Percentiles rank a stretch among this genome's conserved stretches.
These are phyloP conservation scores for Andrena haemorrhoa DNA, from an alignment of 2,888 invertebrate species.

Conservation along the genomic window DNA sequence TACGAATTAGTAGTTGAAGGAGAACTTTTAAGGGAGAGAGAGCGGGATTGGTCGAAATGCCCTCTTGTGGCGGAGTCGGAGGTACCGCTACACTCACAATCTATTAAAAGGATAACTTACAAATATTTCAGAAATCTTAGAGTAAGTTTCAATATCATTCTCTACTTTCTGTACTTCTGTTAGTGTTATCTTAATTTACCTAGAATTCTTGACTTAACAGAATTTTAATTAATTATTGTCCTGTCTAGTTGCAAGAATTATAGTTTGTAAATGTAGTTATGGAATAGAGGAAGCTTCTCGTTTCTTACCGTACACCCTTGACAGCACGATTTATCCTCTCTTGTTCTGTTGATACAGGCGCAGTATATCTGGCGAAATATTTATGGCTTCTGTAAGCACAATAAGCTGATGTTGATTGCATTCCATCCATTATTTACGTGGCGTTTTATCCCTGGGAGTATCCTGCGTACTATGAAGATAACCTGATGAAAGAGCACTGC, in stretches of 20 bases:
- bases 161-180: neutral
- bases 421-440: constrained; percentile 26
- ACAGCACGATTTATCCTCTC: neutral
- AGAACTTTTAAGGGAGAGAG: too few relatives aligned
- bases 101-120: constrained; percentile 28
- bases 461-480: constrained; percentile 71
- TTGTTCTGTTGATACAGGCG: constrained; percentile 37
- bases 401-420: constrained; percentile 48
- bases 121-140: constrained; percentile 36
- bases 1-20: too few relatives aligned
- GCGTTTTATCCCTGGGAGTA: constrained; percentile 49
- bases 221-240: neutral
- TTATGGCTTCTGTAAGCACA: constrained; percentile 25
- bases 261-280: neutral
- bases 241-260: neutral
- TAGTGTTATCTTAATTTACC: neutral
- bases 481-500: constrained; percentile 73
- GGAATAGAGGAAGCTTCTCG: neutral
- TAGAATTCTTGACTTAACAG: neutral
- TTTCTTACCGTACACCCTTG: neutral
- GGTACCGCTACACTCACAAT: neutral
- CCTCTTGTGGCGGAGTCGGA: neutral
- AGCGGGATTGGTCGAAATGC: neutral
- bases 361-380: neutral
- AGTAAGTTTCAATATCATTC: constrained; percentile 39